These are phyloP conservation scores for Lydus trimaculatus DNA, from an alignment of 2,888 invertebrate genomes.

Conservation along the genomic window DNA sequence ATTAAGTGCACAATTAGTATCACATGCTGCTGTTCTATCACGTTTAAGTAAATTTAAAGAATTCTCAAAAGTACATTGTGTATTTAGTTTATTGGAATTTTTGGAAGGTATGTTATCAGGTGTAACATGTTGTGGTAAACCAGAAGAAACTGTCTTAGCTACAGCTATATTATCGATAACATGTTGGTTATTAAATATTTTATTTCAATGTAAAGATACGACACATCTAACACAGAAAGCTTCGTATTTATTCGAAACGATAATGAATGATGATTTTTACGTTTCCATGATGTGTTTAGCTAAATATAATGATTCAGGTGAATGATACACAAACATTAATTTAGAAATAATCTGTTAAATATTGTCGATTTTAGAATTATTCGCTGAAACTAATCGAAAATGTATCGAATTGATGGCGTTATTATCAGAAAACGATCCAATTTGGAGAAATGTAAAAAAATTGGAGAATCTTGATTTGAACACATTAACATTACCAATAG, in stretches of 20 bases:
- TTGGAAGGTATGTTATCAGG: conserved; percentile 72
- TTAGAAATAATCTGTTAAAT: neutral
- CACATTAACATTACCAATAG: conserved; percentile 44
- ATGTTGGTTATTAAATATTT: conserved; percentile 82
- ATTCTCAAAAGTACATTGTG: conserved; percentile 82
- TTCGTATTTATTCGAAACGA: conserved; percentile 66
- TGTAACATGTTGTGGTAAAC: conserved; percentile 77
- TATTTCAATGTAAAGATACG: conserved; percentile 61
- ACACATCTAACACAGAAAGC: conserved; percentile 71
- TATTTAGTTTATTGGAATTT: conserved; percentile 85
- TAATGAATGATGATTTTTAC: conserved; percentile 71
- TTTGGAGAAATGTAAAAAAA: conserved; percentile 43
- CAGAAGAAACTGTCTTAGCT: conserved; percentile 87
- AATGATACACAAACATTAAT: conserved; percentile 43
- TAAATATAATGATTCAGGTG: conserved; percentile 80
- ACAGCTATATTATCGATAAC: conserved; percentile 83
- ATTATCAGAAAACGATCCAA: conserved; percentile 43
- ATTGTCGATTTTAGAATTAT: conserved; percentile 61
- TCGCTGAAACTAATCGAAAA: conserved; percentile 64
- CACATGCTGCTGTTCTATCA: conserved; percentile 88
- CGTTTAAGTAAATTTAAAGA: conserved; percentile 90
- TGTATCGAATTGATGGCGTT: conserved; percentile 75
- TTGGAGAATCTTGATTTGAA: conserved; percentile 48
- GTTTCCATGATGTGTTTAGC: conserved; percentile 85
- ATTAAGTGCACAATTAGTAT: conserved; percentile 87